Base-by-base conservation (phyloP, 2,113 vertebrate genomes). In the Cochlearius cochlearius region DNA sequence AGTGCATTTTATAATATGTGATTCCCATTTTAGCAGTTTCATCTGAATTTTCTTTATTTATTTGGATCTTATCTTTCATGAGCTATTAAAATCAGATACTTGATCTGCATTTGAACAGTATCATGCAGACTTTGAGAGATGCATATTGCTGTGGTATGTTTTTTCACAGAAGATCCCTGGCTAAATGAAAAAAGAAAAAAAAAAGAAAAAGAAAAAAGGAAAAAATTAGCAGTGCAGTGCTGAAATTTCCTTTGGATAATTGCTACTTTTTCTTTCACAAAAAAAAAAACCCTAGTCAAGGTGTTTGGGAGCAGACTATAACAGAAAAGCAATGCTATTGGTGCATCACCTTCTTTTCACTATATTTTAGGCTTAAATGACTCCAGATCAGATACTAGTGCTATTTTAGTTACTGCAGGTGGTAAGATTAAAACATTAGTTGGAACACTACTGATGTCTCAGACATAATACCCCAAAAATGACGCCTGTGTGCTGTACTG, bases 131-230 rank as follows among this genome's bases (percentile, higher is more conserved):
- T 87, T 76, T 52, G 21, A 76, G 15, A 79, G 1, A 52, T 25
- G 12, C 4, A 30, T 29, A 25, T 30, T 60, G 7, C 39, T 39
- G 3, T 62, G 30, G 17, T 38, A 56, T 62, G 3, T 34, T 71
- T 5, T 68, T 82, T 63, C 19, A 47, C 0, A 1, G 25, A 72
- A 81, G 79, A 85, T 32, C 19, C 21, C 5, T 17, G 2, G 10
- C 0, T 34, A 27, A 84, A 76, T 43, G 11, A 15, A 43, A 68
- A 56, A 25, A 11, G 5, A 16, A 8, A 21, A 15, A 26, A 47
- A 23, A 1, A 34, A 64, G 53, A 15, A 7, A 0, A 7, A 41
- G 0, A 6, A 47, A 43, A 12, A 36, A 2, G 14, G 12, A 53
- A 67, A 55, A 11, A 5, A 6, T 43, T 43, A 41, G 5, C 15